Evolutionary conservation across 35 echinoderm and acorn worm genomes (phyloP).

Genomic region (Ophiothrix spiculata): DNA sequence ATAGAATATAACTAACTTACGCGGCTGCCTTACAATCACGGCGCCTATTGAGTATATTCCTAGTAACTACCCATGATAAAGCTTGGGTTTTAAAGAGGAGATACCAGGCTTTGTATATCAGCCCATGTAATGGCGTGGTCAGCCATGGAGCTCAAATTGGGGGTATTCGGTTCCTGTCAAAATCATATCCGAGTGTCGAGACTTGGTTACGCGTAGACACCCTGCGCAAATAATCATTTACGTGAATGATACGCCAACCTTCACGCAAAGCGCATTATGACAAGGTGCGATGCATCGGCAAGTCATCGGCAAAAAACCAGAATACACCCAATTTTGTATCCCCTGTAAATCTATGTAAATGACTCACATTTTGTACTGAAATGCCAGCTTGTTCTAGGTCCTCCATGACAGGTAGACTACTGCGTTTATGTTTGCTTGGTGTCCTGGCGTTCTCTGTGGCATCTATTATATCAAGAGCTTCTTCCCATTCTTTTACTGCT

Average conservation of each 20-base stretch:
- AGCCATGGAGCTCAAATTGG: no score
- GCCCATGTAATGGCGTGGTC: no score
- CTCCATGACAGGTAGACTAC: slow-evolving; percentile 27
- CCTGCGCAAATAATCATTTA: background rate
- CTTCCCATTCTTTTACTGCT: slow-evolving; percentile 81
- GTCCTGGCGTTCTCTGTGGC: slow-evolving; percentile 54
- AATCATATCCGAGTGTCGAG: background rate
- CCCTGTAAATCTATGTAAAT: background rate
- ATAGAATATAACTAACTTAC: no score
- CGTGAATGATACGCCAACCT: background rate
- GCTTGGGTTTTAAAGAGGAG: no score
- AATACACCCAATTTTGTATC: background rate
- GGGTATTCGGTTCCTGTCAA: background rate
- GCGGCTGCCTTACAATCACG: no score
- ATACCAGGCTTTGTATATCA: no score
- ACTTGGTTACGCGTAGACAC: background rate
- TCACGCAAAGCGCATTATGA: background rate
- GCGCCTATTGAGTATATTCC: no score
- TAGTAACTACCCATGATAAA: no score
- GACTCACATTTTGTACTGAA: slow-evolving; percentile 72
- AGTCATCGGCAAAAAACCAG: background rate
- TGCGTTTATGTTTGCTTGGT: slow-evolving; percentile 31
- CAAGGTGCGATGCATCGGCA: background rate
- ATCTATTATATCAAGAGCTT: slow-evolving; percentile 78
- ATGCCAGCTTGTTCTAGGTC: slow-evolving; percentile 34